A percentile compares a stretch with the other conserved stretches of the same genome.
phyloP scores from a whole-genome alignment of 2,797 vertebrate genomes.

The Lacerta bilineata region DNA sequence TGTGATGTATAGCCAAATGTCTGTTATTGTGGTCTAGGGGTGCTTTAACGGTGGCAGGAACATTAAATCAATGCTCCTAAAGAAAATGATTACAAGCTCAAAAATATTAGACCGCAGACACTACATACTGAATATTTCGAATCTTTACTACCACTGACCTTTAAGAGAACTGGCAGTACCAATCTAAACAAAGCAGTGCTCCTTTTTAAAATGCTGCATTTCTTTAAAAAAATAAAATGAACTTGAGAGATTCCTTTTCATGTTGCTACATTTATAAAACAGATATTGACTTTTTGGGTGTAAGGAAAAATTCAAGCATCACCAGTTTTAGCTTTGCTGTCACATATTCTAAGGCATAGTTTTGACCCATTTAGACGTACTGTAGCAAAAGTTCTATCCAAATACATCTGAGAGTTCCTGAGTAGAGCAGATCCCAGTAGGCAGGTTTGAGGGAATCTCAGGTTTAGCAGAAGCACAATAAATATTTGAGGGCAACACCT shows the following conservation, averaged over 20 bases:
- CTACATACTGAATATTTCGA: not conserved
- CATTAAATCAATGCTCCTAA: not conserved
- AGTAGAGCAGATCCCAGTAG: too few relatives aligned
- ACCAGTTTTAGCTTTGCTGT: not conserved
- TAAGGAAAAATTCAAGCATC: not conserved
- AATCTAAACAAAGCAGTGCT: not conserved
- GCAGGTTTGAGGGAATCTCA: too few relatives aligned
- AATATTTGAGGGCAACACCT: too few relatives aligned
- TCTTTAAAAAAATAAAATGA: not conserved
- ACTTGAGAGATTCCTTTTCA: not conserved
- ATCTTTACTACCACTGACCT: not conserved
- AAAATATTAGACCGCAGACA: not conserved
- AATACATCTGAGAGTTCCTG: not conserved
- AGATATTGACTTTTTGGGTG: not conserved
- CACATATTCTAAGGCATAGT: not conserved
- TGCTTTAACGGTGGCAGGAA: conserved; percentile 8
- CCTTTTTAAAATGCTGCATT: not conserved
- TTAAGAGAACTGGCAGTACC: not conserved
- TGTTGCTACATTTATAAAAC: conserved; percentile 4
- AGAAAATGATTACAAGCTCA: not conserved
- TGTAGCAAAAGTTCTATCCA: not conserved
- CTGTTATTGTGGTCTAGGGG: conserved; percentile 51
- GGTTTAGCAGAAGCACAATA: too few relatives aligned
- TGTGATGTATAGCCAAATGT: conserved; percentile 35
- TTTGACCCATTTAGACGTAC: not conserved